Evolutionary conservation across 2,888 invertebrate species (phyloP).

Genomic region (Argynnis bischoffii): DNA sequence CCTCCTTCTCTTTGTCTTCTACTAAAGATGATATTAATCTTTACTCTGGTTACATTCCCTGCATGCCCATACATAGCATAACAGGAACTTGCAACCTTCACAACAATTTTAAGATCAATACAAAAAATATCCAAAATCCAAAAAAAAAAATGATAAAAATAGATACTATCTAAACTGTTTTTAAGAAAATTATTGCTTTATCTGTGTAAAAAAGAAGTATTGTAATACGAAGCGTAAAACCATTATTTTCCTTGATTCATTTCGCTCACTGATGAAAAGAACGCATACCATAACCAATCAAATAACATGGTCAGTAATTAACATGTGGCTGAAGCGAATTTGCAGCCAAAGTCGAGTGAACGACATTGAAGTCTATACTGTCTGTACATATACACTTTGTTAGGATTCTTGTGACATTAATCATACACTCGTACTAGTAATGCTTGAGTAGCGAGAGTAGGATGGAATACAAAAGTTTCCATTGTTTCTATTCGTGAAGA

Average conservation of each 20-base stretch:
- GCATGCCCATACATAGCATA: not conserved
- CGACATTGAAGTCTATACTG: not conserved
- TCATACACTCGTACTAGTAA: conserved; percentile 4
- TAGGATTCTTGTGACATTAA: conserved; percentile 13
- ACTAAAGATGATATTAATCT: no score
- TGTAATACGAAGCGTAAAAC: not conserved
- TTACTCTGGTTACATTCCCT: not conserved
- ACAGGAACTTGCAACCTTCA: no score
- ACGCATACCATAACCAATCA: conserved; percentile 1
- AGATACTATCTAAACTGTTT: not conserved
- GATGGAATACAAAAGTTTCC: not conserved
- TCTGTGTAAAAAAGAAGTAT: not conserved
- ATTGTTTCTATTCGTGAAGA: no score
- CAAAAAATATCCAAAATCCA: no score
- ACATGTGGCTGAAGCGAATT: conserved; percentile 6
- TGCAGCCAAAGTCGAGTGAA: not conserved
- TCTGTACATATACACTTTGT: not conserved
- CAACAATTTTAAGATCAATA: no score
- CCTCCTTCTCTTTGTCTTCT: no score
- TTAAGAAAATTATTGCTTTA: not conserved
- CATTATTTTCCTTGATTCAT: not conserved
- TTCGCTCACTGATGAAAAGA: not conserved
- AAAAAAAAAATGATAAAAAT: no score
- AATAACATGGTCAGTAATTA: conserved; percentile 12
- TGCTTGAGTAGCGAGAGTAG: conserved; percentile 1